Base-by-base conservation (phyloP, 2,888 invertebrate species). In the Belgica antarctica region DNA sequence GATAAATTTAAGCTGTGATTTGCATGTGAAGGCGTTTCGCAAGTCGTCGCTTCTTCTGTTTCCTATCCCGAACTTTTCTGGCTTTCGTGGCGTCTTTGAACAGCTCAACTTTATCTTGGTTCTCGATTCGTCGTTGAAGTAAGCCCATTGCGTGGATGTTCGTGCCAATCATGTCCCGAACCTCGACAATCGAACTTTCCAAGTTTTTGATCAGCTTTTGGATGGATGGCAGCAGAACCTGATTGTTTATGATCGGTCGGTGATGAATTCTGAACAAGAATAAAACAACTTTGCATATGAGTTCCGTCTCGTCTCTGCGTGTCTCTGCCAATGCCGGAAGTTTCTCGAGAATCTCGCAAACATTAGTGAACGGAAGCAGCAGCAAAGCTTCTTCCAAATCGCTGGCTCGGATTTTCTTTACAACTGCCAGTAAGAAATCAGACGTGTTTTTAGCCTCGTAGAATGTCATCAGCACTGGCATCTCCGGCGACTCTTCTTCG, bases 301-400 rank as follows among this genome's bases (percentile, higher is more conserved):
- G 80, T 80, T 98, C 96, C 0, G 86, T 83, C 77, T 89, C 81
- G 76, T 87, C 89, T 31, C 87, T 86, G 72, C 86, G 83, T 68
- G 80, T 76, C 57, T 83, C 82, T 8, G 94, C 81, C 70, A 96
- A 81, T 4, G 81, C 77, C 0, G 90, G 87, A 72, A 96, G 79
- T 75, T 87, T 82, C 71, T 86, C 83, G 1, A 98, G 81, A 62
- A 97, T 82, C 65, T 91, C 88, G 75, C 89, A 87, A 1, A 93
- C 92, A 66, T 87, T 85, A 63, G 87, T 84, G 77, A 95, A 92
- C 1, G 96, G 94, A 52, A 98, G 80, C 10, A 96, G 82, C 0
- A 96, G 81, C 0, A 98, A 81, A 0, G 94, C 86, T 79, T 96
- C 94, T 79, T 97, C 95, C 72, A 98, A 80, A 76, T 97, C 96